A percentile compares a stretch with the other conserved stretches of the same genome.
These are phyloP conservation scores for Panopea generosa DNA, from an alignment of 2,888 invertebrate genomes.

Conservation along the genomic window DNA sequence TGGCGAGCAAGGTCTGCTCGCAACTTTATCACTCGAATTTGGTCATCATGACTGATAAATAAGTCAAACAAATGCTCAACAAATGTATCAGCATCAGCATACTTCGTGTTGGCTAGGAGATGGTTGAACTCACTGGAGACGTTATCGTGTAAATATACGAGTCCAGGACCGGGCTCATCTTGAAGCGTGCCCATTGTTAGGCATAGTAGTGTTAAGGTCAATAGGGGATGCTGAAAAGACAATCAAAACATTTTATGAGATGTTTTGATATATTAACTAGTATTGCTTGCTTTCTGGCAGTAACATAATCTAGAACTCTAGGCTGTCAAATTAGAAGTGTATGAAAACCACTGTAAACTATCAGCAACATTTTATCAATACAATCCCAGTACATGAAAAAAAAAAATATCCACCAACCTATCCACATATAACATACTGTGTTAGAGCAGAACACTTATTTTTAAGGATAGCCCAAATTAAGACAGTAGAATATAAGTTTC, in stretches of 20 bases:
- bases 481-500: no score
- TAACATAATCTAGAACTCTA: no score
- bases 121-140: constrained; percentile 34
- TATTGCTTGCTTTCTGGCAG: no score
- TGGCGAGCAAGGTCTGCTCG: constrained; percentile 40
- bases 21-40: constrained; percentile 31
- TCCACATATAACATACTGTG: no score
- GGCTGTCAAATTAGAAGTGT: no score
- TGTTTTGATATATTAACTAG: neutral
- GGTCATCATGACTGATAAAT: constrained; percentile 22
- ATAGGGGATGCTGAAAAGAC: neutral
- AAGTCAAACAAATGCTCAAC: constrained; percentile 51
- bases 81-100: constrained; percentile 37
- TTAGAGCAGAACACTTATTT: no score
- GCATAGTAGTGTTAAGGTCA: constrained; percentile 5
- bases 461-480: no score
- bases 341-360: no score
- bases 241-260: neutral
- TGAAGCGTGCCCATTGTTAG: constrained; percentile 44
- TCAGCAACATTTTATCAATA: no score
- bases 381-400: no score
- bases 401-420: no score
- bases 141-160: constrained; percentile 44
- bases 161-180: constrained; percentile 27
- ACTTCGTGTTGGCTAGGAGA: constrained; percentile 16